These are phyloP conservation scores for Patella caerulea DNA, from an alignment of 2,888 invertebrate species.

Conservation along the genomic window DNA sequence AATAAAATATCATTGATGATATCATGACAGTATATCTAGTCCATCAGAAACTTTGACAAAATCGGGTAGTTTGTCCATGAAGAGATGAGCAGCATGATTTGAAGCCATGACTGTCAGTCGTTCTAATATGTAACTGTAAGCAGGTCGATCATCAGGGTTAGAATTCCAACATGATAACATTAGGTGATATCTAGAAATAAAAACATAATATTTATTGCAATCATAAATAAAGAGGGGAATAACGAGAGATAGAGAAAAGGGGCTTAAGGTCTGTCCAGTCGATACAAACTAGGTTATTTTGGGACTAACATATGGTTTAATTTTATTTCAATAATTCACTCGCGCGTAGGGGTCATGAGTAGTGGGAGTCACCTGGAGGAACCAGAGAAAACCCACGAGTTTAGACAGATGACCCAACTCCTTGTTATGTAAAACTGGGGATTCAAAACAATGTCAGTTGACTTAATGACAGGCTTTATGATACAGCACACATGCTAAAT, in stretches of 20 bases:
- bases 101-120: slow-evolving; percentile 49
- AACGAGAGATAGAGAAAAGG: no score
- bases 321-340: no score
- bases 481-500: background rate
- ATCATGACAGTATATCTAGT: slow-evolving; percentile 21
- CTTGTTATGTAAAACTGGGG: no score
- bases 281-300: no score
- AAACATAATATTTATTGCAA: background rate
- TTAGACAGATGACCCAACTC: no score
- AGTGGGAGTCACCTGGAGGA: background rate
- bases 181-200: slow-evolving; percentile 51
- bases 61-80: slow-evolving; percentile 56
- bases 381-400: no score
- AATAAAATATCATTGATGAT: background rate
- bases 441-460: no score
- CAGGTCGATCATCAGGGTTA: slow-evolving; percentile 56
- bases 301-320: no score
- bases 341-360: background rate
- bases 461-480: no score
- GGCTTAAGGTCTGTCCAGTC: no score
- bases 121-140: slow-evolving; percentile 54
- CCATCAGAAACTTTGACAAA: slow-evolving; percentile 42
- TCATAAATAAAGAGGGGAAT: background rate
- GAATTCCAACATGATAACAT: slow-evolving; percentile 61
- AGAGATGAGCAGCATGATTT: slow-evolving; percentile 51